Evolutionary conservation across 2,113 vertebrate genomes (phyloP).

Genomic region (Ptilorrhoa leucosticta): DNA sequence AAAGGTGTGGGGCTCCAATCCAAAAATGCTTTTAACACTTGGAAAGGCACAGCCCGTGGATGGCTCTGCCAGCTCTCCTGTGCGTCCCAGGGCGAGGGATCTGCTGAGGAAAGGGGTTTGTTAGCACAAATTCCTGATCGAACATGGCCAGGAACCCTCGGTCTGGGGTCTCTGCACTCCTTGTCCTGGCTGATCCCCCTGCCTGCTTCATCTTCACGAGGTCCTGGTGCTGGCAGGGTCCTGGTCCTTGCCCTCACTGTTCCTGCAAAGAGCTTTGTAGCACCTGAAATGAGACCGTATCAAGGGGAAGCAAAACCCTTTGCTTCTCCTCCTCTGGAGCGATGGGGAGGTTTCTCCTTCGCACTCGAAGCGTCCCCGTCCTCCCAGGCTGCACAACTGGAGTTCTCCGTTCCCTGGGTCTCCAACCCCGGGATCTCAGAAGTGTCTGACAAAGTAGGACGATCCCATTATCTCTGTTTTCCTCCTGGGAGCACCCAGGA

Average conservation of each 20-base stretch:
- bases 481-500: not conserved
- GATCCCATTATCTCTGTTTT: not conserved
- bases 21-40: conserved; percentile 35
- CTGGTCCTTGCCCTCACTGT: not conserved
- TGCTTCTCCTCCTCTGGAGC: not conserved
- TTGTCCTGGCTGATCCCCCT: not conserved
- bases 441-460: not conserved
- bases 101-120: not conserved
- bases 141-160: not conserved
- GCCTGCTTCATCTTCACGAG: not conserved
- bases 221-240: not conserved
- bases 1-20: conserved; percentile 16
- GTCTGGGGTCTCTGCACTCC: not conserved
- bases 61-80: not conserved
- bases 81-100: not conserved
- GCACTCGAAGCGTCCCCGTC: not conserved
- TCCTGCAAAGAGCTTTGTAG: not conserved
- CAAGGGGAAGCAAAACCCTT: not conserved
- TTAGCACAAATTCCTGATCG: not conserved
- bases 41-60: not conserved
- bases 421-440: not conserved
- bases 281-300: not conserved
- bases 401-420: not conserved
- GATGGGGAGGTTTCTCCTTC: not conserved
- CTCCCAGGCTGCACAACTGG: not conserved